Base-by-base conservation (phyloP, 2,113 vertebrate genomes). In the Rhombomys opimus region DNA sequence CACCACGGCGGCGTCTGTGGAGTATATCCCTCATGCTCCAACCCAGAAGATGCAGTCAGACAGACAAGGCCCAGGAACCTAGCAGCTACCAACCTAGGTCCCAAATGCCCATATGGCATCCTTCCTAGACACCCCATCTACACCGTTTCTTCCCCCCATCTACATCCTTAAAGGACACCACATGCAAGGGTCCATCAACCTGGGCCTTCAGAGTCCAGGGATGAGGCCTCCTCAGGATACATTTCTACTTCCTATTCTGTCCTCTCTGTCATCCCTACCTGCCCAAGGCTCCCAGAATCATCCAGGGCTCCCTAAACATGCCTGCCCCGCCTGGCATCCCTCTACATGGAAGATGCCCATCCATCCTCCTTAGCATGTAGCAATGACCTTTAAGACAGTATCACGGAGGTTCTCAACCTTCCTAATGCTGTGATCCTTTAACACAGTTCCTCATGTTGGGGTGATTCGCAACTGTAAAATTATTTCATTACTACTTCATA, bases 281-380 rank as follows among this genome's bases (percentile, higher is more conserved):
- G 41, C 65, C 84, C 11, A 6, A 17, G 68, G 68, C 27, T 77
- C 27, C 8, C 13, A 25, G 63, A 46, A 20, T 22, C 1, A 15
- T n/a, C 7, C 1, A 9, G 12, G 38, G 15, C 32, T 54, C 59
- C 76, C 38, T 23, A 41, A 30, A 0, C 6, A 11, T 9, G 38
- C 15, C 41, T 13, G 0, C 5, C 30, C 17, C 0, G 1, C 41
- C 22, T 0, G 0, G 4, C 35, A 5, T 50, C 5, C 41, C 35
- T 38, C 54, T 8, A 2, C 78, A 15, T 2, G 63, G 22, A 18
- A 15, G 6, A 46, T 14, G 10, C 15, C 25, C 46, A 11, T 4
- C 50, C 17, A 20, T 32, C 15, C 5, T 65, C 87, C 11, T 13
- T 1, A 1, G 10, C 54, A 80, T 50, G 59, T n/a, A 6, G 2